Conservation (phyloP, 2,797 vertebrate genomes). For the Petrocephalus schoutedeni region DNA sequence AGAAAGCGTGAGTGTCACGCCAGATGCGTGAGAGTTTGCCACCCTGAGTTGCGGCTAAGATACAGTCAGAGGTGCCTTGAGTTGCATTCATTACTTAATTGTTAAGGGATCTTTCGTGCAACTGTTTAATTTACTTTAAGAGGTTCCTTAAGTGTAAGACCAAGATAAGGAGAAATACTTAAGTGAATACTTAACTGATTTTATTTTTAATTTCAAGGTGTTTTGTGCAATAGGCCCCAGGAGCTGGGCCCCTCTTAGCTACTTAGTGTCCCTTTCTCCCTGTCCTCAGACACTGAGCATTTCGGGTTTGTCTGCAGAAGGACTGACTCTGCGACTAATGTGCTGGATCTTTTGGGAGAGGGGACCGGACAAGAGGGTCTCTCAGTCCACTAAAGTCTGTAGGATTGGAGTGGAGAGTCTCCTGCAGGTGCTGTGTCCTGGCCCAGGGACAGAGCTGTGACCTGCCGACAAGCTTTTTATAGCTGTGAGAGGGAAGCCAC, state of each 20-base stretch:
- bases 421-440: constrained; percentile 30
- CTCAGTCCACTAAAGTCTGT: constrained; percentile 7
- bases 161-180: too few species aligned
- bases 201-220: too few species aligned
- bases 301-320: neutral
- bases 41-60: too few species aligned
- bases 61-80: too few species aligned
- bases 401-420: neutral
- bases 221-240: neutral
- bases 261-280: too few species aligned
- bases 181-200: too few species aligned
- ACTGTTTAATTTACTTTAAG: too few species aligned
- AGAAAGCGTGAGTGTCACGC: too few species aligned
- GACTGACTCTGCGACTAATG: neutral
- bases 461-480: constrained; percentile 33
- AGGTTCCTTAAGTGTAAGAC: too few species aligned
- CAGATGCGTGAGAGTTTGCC: too few species aligned
- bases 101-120: too few species aligned
- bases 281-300: neutral
- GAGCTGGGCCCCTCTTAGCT: neutral
- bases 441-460: constrained; percentile 6
- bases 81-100: too few species aligned
- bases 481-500: constrained; percentile 17
- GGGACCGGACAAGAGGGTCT: neutral
- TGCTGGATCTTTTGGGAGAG: neutral